Base-by-base conservation (phyloP, 2,797 vertebrate genomes). In the Nyctibius grandis region DNA sequence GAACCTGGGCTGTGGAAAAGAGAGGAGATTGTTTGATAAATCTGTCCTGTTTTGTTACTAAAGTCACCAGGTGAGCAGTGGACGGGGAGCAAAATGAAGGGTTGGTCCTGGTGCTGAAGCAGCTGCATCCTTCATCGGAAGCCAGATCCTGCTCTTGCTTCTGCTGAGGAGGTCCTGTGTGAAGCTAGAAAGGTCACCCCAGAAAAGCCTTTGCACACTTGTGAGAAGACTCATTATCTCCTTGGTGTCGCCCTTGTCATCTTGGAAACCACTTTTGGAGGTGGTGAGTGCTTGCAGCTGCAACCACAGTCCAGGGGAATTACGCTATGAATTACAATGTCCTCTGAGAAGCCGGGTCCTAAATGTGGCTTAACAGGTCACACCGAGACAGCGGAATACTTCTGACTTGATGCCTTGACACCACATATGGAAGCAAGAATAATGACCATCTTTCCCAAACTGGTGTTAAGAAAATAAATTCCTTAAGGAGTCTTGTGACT, bases 61-160 rank as follows among this genome's bases (percentile, higher is more conserved):
- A 61, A 63, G 45, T 25, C 75, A 9, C 82, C 10, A 7, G 42
- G 21, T 65, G 42, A 86, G 38, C 31, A 13, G 45, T 3, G 34
- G 14, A 15, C 1, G 3, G 31, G 70, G 54, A 70, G 4, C 17
- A n/a, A 3, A 15, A 5, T 3, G 36, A 45, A 40, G 48, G 28
- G n/a, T 23, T 47, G 25, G 31, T 73, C 19, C 54, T 42, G 11
- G 9, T 50, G 59, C 42, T 59, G 36, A 67, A 59, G 63, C 44
- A 89, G 44, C 29, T 0, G 0, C 13, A 3, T 21, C 0, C 0
- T 21, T 74, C 20, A 1, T 8, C 7, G 1, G 51, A 67, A 77
- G 57, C 17, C 0, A 0, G 53, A 19, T 6, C 31, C 40, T 1
- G 2, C 29, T 79, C 40, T 56, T 45, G 10, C 20, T 60, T 57